phyloP scores from a whole-genome alignment of 2,797 vertebrate genomes.

The Mallotus villosus region DNA sequence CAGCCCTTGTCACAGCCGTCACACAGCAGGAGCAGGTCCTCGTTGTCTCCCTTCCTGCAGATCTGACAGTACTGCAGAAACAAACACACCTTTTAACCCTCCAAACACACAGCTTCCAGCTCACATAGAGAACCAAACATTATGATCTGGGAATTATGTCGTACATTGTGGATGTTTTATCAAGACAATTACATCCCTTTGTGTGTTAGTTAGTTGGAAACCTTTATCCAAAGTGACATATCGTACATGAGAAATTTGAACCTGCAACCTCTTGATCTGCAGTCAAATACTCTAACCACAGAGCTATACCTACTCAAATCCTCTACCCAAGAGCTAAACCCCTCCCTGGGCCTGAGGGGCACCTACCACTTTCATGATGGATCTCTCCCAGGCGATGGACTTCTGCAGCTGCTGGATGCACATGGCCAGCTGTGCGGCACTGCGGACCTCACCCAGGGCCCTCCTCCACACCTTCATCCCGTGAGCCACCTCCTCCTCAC shows the following conservation, averaged over 20 bases:
- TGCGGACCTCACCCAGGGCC: slow-evolving; percentile 90
- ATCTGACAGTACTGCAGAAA: slow-evolving; percentile 94
- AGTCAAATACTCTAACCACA: too few species aligned
- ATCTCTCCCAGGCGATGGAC: slow-evolving; percentile 99
- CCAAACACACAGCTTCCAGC: not conserved
- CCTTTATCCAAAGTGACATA: too few species aligned
- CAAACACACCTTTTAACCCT: slow-evolving; percentile 25
- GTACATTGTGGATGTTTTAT: too few species aligned
- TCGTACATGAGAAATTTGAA: too few species aligned
- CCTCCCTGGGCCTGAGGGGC: too few species aligned
- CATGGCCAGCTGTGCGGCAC: slow-evolving; percentile 96
- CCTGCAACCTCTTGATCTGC: too few species aligned
- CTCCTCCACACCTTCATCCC: slow-evolving; percentile 97
- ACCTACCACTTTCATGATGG: slow-evolving; percentile 99
- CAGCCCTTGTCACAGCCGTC: slow-evolving; percentile 99
- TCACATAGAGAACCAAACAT: too few species aligned
- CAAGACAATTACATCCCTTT: too few species aligned
- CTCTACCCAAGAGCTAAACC: too few species aligned
- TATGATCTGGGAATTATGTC: too few species aligned
- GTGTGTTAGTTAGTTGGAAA: too few species aligned
- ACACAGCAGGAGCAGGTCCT: slow-evolving; percentile 95
- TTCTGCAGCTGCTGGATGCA: slow-evolving; percentile 99
- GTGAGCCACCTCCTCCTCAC: slow-evolving; percentile 97
- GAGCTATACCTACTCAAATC: too few species aligned
- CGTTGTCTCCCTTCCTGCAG: slow-evolving; percentile 97